These are phyloP conservation scores for Notarius lentiginosus DNA, from an alignment of 2,113 vertebrate genomes.

Conservation along the genomic window DNA sequence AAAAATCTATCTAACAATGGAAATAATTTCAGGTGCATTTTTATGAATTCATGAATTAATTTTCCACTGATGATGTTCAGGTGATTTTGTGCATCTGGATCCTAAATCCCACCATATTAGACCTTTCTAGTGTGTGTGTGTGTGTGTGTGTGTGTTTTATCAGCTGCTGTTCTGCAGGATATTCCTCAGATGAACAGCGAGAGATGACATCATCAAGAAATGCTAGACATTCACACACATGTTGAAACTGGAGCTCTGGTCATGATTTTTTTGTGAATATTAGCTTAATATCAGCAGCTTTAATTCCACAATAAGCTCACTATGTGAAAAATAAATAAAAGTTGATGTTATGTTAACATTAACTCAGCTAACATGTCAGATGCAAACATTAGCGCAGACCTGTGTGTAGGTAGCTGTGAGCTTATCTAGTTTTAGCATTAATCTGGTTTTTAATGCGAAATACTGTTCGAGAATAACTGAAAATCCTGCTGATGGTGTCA, in stretches of 20 bases:
- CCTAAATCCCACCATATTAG: too few relatives aligned
- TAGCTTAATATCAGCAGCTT: neutral
- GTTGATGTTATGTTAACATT: too few relatives aligned
- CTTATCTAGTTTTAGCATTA: neutral
- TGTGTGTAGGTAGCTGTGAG: neutral
- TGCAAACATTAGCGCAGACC: neutral
- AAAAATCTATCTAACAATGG: too few relatives aligned
- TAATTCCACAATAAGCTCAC: too few relatives aligned
- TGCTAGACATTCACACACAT: neutral
- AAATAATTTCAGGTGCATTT: too few relatives aligned
- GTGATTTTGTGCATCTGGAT: too few relatives aligned
- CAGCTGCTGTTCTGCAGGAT: too few relatives aligned
- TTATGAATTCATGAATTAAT: too few relatives aligned
- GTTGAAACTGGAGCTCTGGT: neutral
- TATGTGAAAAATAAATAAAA: too few relatives aligned
- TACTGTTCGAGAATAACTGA: neutral
- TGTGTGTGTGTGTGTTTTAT: too few relatives aligned
- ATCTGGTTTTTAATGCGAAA: neutral
- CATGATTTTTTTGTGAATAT: neutral
- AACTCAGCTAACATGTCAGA: neutral
- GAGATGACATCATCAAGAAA: neutral
- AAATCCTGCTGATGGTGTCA: neutral
- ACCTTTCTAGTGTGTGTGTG: too few relatives aligned
- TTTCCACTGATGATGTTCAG: too few relatives aligned
- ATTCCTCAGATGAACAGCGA: neutral